Conservation (phyloP, 2,113 vertebrate species). For the Corythornis madagascariensis region DNA sequence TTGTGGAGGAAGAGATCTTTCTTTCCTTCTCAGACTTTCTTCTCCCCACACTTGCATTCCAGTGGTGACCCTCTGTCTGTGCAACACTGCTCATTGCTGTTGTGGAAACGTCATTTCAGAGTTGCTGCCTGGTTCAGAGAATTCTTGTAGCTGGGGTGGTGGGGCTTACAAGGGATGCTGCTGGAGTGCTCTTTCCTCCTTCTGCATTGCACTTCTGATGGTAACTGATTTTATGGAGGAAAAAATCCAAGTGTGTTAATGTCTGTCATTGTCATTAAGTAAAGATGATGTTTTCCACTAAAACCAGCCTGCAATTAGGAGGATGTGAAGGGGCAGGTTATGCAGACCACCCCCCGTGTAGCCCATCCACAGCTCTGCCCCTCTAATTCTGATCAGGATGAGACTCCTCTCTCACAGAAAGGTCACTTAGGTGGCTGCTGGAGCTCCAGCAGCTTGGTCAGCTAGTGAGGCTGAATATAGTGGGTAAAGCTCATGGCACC, state of each 20-base stretch:
- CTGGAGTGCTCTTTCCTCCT: neutral
- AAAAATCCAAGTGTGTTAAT: fast-evolving
- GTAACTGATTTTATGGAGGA: neutral
- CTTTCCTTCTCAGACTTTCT: neutral
- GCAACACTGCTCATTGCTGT: neutral
- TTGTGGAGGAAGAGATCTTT: neutral
- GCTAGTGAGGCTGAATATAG: fast-evolving
- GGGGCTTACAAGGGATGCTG: neutral
- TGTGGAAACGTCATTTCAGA: fast-evolving
- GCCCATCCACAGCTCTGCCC: neutral
- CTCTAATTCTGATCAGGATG: neutral
- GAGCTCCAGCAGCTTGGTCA: neutral
- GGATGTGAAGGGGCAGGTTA: neutral
- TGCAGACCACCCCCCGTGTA: fast-evolving
- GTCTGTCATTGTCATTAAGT: neutral
- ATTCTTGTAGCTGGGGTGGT: neutral
- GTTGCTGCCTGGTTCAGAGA: neutral
- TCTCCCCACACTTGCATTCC: slow-evolving; percentile 16
- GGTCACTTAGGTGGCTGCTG: neutral
- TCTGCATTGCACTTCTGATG: neutral
- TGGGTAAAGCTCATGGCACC: neutral
- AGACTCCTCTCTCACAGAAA: neutral
- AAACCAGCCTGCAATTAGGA: neutral
- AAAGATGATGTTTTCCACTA: neutral
- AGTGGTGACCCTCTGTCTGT: neutral